A percentile compares a stretch with the other conserved stretches of the same genome.
These are phyloP conservation scores for Drosophila histrio DNA, from an alignment of 2,888 invertebrate genomes.

Conservation along the genomic window DNA sequence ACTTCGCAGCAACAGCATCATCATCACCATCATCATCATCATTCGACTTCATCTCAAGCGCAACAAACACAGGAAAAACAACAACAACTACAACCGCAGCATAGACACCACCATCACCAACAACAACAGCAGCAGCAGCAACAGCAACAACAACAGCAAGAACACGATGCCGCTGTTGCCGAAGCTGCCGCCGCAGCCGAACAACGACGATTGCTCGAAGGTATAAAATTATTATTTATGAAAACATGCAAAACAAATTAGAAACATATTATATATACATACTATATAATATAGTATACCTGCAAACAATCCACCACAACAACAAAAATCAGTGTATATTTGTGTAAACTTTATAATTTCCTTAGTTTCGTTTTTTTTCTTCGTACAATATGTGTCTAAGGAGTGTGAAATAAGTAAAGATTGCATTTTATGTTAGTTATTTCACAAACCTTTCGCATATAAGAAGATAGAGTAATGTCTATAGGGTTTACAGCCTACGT, in stretches of 20 bases:
- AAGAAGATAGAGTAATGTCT: slow-evolving; percentile 13
- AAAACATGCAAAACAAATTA: slow-evolving; percentile 53
- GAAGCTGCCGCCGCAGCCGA: slow-evolving; percentile 81
- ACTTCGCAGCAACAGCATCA: slow-evolving; percentile 45
- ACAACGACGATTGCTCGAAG: slow-evolving; percentile 84
- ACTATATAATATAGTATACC: slow-evolving; percentile 34
- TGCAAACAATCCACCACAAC: slow-evolving; percentile 36
- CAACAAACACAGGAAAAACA: slow-evolving; percentile 62
- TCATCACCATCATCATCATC: slow-evolving; percentile 66
- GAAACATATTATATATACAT: slow-evolving; percentile 44
- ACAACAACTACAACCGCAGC: slow-evolving; percentile 55
- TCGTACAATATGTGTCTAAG: slow-evolving; percentile 8
- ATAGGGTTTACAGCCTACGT: slow-evolving; percentile 36
- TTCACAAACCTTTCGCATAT: slow-evolving; percentile 19
- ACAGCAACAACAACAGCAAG: slow-evolving; percentile 65
- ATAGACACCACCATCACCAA: slow-evolving; percentile 53
- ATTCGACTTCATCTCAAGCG: slow-evolving; percentile 55
- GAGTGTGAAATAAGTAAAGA: background rate
- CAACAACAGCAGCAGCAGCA: slow-evolving; percentile 66
- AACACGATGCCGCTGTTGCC: slow-evolving; percentile 72
- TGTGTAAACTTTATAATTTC: slow-evolving; percentile 55
- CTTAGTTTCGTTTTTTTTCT: slow-evolving; percentile 39
- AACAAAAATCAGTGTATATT: slow-evolving; percentile 50
- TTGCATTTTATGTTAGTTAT: background rate
- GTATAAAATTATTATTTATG: slow-evolving; percentile 81